These are phyloP conservation scores for Prosopocoilus inquinatus DNA, from an alignment of 2,888 invertebrate genomes.

Conservation along the genomic window DNA sequence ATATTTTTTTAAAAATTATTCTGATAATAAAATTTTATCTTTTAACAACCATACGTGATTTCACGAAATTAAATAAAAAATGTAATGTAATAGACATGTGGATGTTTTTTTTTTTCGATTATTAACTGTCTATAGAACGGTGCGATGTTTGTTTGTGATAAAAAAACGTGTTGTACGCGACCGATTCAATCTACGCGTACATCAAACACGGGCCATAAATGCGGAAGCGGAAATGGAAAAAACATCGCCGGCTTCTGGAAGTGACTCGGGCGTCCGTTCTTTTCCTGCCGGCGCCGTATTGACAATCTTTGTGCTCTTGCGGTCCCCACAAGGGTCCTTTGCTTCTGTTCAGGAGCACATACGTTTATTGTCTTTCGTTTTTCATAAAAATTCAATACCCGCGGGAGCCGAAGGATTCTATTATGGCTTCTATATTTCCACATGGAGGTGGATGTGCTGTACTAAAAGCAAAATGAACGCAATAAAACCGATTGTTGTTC, in stretches of 20 bases:
- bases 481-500: slow-evolving; percentile 16
- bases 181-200: slow-evolving; percentile 35
- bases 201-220: slow-evolving; percentile 36
- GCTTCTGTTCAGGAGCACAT: slow-evolving; percentile 20
- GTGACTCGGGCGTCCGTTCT: slow-evolving; percentile 30
- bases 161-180: slow-evolving; percentile 31
- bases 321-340: slow-evolving; percentile 12
- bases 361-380: slow-evolving; percentile 24
- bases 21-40: no score
- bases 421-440: slow-evolving; percentile 18
- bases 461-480: slow-evolving; percentile 18
- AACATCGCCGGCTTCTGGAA: slow-evolving; percentile 31
- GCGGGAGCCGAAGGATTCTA: slow-evolving; percentile 13
- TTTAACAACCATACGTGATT: no score
- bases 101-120: no score
- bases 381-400: slow-evolving; percentile 30
- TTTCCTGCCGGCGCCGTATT: slow-evolving; percentile 25
- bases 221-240: slow-evolving; percentile 37
- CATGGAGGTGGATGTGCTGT: slow-evolving; percentile 8
- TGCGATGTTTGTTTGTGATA: slow-evolving; percentile 34
- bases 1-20: no score
- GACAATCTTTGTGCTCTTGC: slow-evolving; percentile 11
- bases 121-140: background rate
- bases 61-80: no score
- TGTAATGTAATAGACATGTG: no score